phyloP scores from a whole-genome alignment of 2,113 vertebrate species.

The Grammomys dolichurus region DNA sequence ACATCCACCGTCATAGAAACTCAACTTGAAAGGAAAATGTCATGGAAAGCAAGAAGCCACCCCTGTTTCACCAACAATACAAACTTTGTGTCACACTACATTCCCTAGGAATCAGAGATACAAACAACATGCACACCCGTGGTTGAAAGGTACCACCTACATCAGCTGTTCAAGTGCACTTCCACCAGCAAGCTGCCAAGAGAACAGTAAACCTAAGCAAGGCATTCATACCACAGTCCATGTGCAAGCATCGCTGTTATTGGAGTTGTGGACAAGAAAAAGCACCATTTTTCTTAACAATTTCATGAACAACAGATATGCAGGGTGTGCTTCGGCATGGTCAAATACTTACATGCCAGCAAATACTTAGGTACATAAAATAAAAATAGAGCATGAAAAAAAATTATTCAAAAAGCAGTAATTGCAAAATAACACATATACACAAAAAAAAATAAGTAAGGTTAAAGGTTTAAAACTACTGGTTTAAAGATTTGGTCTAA shows the following conservation, averaged over 20 bases:
- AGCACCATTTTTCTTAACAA: background rate
- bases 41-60: background rate
- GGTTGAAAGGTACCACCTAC: background rate
- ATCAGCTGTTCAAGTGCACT: background rate
- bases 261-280: background rate
- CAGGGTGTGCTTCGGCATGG: fast-evolving
- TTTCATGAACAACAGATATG: background rate
- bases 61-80: background rate
- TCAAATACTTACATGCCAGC: background rate
- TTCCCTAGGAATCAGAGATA: conserved; percentile 34
- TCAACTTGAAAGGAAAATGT: background rate
- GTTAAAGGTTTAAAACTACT: background rate
- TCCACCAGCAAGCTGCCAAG: background rate
- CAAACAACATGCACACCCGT: too few relatives aligned
- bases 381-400: background rate
- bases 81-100: background rate
- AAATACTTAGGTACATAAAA: background rate
- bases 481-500: background rate
- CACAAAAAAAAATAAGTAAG: background rate
- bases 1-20: background rate
- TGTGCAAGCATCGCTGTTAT: background rate
- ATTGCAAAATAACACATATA: background rate
- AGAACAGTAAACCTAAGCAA: background rate
- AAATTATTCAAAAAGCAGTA: background rate
- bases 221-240: background rate